Evolutionary conservation across 2,888 invertebrate species (phyloP).

Genomic region (Panopea generosa): DNA sequence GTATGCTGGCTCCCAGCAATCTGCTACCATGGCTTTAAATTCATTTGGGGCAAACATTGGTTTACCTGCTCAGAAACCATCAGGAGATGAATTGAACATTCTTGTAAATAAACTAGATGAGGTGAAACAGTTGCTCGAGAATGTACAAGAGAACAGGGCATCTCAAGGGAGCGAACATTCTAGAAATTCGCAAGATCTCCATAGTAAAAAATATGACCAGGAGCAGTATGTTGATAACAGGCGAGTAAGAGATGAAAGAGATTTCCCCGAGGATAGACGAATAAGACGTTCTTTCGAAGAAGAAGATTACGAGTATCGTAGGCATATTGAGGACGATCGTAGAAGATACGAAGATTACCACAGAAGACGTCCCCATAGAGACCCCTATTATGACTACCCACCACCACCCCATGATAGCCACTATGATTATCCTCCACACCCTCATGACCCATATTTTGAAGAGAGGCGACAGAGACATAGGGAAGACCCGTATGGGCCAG

Average conservation of each 20-base stretch:
- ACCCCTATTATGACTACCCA: background rate
- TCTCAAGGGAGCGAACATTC: background rate
- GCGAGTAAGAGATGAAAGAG: background rate
- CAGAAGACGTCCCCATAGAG: background rate
- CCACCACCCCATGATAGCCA: background rate
- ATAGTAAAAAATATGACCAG: background rate
- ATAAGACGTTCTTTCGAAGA: too few relatives aligned
- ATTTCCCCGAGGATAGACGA: background rate
- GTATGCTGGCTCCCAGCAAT: background rate
- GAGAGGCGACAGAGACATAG: conserved; percentile 5
- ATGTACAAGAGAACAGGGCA: background rate
- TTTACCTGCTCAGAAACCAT: too few relatives aligned
- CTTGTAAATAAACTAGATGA: background rate
- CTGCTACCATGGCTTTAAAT: too few relatives aligned
- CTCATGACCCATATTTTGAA: background rate
- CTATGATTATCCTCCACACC: conserved; percentile 8
- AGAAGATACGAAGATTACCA: conserved; percentile 2
- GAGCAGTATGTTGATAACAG: background rate
- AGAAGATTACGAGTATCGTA: background rate
- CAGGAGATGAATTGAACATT: background rate
- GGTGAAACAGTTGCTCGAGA: background rate
- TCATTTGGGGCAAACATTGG: too few relatives aligned
- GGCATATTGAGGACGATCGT: background rate
- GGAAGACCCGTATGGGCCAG: too few relatives aligned
- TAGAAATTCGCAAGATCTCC: background rate